Percentiles rank a stretch among this genome's conserved stretches.
These are phyloP conservation scores for Nothobranchius kuhntae DNA, from an alignment of 2,113 vertebrate species.

Conservation along the genomic window DNA sequence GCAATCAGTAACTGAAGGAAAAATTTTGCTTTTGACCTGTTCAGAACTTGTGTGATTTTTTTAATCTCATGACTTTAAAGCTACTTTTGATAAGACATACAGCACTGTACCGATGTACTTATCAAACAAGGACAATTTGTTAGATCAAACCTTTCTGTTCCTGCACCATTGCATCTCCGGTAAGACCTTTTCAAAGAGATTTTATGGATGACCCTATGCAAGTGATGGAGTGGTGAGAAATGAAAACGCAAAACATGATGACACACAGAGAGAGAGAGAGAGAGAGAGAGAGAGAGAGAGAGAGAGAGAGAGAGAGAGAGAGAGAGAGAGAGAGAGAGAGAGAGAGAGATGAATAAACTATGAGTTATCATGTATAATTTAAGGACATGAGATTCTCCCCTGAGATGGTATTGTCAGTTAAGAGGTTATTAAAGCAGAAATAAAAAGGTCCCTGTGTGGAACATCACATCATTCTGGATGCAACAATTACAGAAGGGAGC, in stretches of 20 bases:
- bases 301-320: no score
- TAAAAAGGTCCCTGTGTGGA: background rate
- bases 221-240: conserved; percentile 18
- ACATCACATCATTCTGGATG: conserved; percentile 9
- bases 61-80: no score
- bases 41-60: no score
- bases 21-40: no score
- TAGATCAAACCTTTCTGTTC: conserved; percentile 4
- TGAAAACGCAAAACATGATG: background rate
- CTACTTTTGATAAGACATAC: no score
- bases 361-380: conserved; percentile 58
- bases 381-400: conserved; percentile 56
- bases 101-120: background rate
- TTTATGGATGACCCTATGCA: conserved; percentile 49
- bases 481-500: conserved; percentile 25
- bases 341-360: conserved; percentile 26
- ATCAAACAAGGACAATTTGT: conserved; percentile 26
- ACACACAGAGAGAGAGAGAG: background rate
- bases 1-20: no score
- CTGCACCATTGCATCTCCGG: conserved; percentile 19
- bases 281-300: background rate
- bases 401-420: conserved; percentile 56
- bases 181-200: conserved; percentile 55
- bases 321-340: no score
- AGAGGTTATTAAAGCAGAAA: conserved; percentile 62